Conservation (phyloP, 2,888 invertebrate species). For the Operophtera brumata region DNA sequence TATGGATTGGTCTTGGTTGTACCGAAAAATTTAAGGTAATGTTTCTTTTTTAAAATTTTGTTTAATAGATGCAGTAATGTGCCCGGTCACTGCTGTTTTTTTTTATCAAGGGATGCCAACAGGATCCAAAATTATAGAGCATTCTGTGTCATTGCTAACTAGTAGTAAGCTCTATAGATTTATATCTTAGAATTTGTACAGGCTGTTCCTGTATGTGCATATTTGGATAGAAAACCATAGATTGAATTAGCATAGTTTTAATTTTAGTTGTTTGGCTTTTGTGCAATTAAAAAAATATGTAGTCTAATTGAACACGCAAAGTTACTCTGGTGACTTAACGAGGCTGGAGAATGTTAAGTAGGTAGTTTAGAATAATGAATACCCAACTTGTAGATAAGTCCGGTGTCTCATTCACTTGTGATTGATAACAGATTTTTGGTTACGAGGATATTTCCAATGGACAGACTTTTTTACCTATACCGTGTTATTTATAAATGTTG, state of each 20-base stretch:
- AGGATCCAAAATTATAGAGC: background rate
- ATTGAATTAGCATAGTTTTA: too few species aligned
- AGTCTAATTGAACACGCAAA: background rate
- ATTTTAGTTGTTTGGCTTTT: too few species aligned
- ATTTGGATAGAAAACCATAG: background rate
- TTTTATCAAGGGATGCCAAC: background rate
- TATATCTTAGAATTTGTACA: background rate
- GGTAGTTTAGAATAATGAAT: too few species aligned
- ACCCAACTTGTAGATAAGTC: too few species aligned
- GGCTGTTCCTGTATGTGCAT: background rate
- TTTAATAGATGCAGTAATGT: background rate
- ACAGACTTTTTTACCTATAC: too few species aligned
- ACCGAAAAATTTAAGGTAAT: background rate
- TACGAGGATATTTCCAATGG: too few species aligned
- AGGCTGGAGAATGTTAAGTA: background rate
- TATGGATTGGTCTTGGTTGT: slow-evolving; percentile 10
- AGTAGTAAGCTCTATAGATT: background rate
- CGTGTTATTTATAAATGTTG: too few species aligned
- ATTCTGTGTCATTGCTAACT: background rate
- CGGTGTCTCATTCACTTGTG: too few species aligned
- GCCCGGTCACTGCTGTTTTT: background rate
- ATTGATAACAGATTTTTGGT: too few species aligned
- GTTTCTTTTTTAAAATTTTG: background rate
- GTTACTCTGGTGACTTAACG: background rate
- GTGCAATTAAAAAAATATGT: background rate